phyloP scores from a whole-genome alignment of 2,888 invertebrate genomes.

The Aethes cnicana region DNA sequence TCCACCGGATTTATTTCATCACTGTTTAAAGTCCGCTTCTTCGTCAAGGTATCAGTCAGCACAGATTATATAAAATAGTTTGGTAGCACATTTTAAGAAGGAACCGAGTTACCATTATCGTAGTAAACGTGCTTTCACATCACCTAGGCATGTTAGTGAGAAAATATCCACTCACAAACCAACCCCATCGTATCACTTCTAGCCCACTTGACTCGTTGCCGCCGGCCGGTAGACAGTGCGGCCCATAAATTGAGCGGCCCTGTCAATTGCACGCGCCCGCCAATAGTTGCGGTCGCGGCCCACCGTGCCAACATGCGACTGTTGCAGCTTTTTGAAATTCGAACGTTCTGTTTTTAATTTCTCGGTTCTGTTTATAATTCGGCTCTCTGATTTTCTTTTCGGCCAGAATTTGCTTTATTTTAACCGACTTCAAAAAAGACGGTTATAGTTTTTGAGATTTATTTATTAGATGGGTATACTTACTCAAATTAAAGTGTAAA shows the following conservation, averaged over 20 bases:
- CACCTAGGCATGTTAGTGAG: too few relatives aligned
- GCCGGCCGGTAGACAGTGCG: slow-evolving; percentile 70
- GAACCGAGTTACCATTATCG: too few relatives aligned
- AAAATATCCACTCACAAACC: not conserved
- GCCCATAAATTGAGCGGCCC: slow-evolving; percentile 80
- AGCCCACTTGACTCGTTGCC: slow-evolving; percentile 33
- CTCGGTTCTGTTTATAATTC: not conserved
- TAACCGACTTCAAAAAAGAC: too few relatives aligned
- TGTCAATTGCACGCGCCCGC: slow-evolving; percentile 80
- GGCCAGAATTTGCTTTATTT: slow-evolving; percentile 23
- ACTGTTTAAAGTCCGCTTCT: too few relatives aligned
- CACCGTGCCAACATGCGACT: slow-evolving; percentile 37
- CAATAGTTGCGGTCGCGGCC: slow-evolving; percentile 77
- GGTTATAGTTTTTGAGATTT: too few relatives aligned
- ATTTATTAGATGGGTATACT: too few relatives aligned
- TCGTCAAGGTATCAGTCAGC: too few relatives aligned
- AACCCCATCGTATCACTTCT: slow-evolving; percentile 35
- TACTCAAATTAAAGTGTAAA: too few relatives aligned
- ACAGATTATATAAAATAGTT: too few relatives aligned
- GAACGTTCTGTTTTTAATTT: slow-evolving; percentile 36
- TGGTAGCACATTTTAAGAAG: too few relatives aligned
- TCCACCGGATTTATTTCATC: too few relatives aligned
- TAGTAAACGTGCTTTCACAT: too few relatives aligned
- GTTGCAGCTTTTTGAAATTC: slow-evolving; percentile 31
- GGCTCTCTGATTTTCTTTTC: slow-evolving; percentile 10